Evolutionary conservation across 2,797 vertebrate species (phyloP).

Genomic region (Anguilla megastoma): DNA sequence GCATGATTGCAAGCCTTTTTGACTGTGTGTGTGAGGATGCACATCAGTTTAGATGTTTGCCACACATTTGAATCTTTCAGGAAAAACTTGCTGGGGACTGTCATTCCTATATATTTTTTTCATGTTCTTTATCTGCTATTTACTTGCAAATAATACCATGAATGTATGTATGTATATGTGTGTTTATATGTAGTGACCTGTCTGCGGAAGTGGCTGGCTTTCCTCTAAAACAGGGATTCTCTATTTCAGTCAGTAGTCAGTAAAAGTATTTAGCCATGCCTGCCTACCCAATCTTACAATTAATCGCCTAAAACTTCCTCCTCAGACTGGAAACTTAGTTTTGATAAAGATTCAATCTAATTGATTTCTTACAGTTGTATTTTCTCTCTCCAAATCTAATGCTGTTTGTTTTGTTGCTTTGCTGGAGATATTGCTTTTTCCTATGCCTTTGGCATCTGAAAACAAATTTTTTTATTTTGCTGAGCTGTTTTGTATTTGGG

Average conservation of each 20-base stretch:
- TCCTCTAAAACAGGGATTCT: conserved; percentile 18
- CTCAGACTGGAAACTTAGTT: conserved; percentile 22
- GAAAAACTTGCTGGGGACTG: background rate
- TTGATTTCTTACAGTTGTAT: conserved; percentile 34
- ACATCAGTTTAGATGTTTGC: background rate
- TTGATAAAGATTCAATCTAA: conserved; percentile 41
- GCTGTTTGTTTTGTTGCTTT: conserved; percentile 36
- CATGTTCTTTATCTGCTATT: background rate
- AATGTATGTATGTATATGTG: too few species aligned
- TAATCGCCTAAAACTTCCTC: conserved; percentile 25
- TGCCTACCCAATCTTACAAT: conserved; percentile 37
- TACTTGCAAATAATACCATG: background rate
- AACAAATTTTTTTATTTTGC: conserved; percentile 32
- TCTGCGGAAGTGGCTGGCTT: background rate
- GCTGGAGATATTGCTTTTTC: conserved; percentile 27
- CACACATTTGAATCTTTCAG: background rate
- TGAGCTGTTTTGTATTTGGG: background rate
- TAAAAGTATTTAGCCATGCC: background rate
- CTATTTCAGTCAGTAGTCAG: conserved; percentile 30
- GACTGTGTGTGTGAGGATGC: background rate
- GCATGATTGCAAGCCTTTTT: background rate
- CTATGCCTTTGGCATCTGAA: conserved; percentile 13
- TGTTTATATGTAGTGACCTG: background rate
- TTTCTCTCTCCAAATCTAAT: conserved; percentile 24
- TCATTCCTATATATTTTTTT: background rate